These are phyloP conservation scores for Neostethus bicornis DNA, from an alignment of 2,797 vertebrate species.

Conservation along the genomic window DNA sequence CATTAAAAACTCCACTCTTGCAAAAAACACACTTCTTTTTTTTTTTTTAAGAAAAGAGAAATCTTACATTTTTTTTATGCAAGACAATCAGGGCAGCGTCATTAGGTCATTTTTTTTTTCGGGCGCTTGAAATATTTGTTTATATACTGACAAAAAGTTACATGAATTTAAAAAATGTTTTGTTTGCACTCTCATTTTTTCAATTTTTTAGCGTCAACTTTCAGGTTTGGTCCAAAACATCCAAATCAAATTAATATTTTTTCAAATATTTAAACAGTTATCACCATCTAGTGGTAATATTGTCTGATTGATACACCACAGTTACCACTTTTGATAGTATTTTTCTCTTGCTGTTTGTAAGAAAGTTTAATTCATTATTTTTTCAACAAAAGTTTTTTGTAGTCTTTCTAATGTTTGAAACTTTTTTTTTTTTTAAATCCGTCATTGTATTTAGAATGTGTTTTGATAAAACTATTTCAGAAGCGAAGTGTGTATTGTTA, in stretches of 20 bases:
- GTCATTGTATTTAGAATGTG: background rate
- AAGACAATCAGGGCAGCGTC: slow-evolving; percentile 63
- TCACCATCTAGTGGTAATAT: slow-evolving; percentile 6
- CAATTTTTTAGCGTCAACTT: no score
- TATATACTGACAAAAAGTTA: background rate
- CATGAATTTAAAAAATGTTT: slow-evolving; percentile 14
- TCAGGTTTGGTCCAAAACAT: no score
- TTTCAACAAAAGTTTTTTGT: slow-evolving; percentile 11
- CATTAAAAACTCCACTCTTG: slow-evolving; percentile 35
- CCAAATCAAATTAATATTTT: background rate
- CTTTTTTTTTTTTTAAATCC: background rate
- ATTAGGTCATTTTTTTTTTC: slow-evolving; percentile 6
- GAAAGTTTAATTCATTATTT: slow-evolving; percentile 2
- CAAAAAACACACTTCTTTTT: slow-evolving; percentile 32
- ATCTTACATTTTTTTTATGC: slow-evolving; percentile 30
- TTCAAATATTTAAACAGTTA: background rate
- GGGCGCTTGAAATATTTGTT: slow-evolving; percentile 10
- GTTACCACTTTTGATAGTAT: slow-evolving; percentile 14
- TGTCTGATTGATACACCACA: slow-evolving; percentile 6
- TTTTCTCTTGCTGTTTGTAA: slow-evolving; percentile 4
- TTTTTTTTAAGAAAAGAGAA: no score
- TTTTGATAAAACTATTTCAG: slow-evolving; percentile 11
- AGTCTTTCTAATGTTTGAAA: slow-evolving; percentile 8
- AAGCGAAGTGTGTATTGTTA: background rate
- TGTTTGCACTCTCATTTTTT: slow-evolving; percentile 1